A percentile compares a stretch with the other conserved stretches of the same genome.
These are phyloP conservation scores for Cydia amplana DNA, from an alignment of 1,140 invertebrate genomes.

Conservation along the genomic window DNA sequence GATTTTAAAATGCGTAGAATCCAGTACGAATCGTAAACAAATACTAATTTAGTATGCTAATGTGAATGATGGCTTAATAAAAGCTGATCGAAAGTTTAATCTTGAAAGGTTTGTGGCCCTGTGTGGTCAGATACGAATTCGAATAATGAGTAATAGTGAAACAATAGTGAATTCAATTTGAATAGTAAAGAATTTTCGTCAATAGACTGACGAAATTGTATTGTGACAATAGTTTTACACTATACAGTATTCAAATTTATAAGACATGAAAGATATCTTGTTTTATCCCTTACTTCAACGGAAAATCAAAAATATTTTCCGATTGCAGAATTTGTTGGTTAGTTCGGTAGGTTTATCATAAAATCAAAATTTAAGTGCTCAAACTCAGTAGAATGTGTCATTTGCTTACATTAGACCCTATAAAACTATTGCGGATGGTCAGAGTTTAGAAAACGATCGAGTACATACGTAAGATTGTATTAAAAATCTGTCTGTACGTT, in stretches of 20 bases:
- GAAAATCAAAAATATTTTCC: too few species aligned
- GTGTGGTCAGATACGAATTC: background rate
- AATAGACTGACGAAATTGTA: too few species aligned
- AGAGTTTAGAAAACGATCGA: background rate
- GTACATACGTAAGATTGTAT: background rate
- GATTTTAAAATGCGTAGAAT: constrained; percentile 12
- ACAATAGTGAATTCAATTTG: background rate
- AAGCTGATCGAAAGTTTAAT: constrained; percentile 43
- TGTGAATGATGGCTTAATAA: constrained; percentile 50
- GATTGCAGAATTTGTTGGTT: too few species aligned
- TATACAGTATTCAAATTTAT: too few species aligned
- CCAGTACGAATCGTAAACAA: constrained; percentile 34
- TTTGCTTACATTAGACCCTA: too few species aligned
- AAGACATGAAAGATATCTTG: too few species aligned
- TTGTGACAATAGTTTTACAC: too few species aligned
- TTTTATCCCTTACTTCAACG: too few species aligned
- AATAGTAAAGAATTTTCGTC: background rate
- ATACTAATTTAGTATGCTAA: constrained; percentile 53
- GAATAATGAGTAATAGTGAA: background rate
- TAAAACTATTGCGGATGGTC: background rate
- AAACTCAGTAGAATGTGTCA: too few species aligned
- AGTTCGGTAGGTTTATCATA: background rate
- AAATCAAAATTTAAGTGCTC: too few species aligned
- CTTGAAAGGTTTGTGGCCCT: constrained; percentile 9
- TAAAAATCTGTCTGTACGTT: constrained; percentile 55